These are phyloP conservation scores for Folsomia candida DNA, from an alignment of 2,888 invertebrate species.

Conservation along the genomic window DNA sequence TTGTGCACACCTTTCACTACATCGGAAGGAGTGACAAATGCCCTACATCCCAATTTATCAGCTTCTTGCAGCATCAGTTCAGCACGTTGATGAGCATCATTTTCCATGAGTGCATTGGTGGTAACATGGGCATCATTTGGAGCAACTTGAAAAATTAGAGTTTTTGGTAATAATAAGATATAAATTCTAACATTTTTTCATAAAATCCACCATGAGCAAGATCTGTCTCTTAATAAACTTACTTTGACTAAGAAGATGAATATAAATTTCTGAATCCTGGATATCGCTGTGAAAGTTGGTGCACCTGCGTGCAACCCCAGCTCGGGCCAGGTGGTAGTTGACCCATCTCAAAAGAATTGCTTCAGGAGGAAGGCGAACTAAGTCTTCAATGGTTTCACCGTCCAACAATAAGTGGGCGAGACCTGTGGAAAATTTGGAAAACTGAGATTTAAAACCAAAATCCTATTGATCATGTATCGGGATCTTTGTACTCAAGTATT, in stretches of 20 bases:
- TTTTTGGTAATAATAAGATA: conserved; percentile 68
- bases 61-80: conserved; percentile 96
- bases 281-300: conserved; percentile 93
- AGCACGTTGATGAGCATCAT: conserved; percentile 62
- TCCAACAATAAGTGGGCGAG: conserved; percentile 85
- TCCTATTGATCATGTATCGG: no score
- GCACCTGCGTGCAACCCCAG: conserved; percentile 76
- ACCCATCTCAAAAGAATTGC: conserved; percentile 97
- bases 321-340: conserved; percentile 90
- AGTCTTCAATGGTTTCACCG: conserved; percentile 87
- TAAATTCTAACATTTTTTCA: no score
- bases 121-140: conserved; percentile 81
- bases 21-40: conserved; percentile 91
- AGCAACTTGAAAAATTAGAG: no score
- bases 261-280: conserved; percentile 93
- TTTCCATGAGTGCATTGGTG: conserved; percentile 75
- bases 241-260: conserved; percentile 64
- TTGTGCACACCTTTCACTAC: conserved; percentile 82
- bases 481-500: no score
- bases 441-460: no score
- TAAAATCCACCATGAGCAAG: no score
- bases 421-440: no score
- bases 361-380: conserved; percentile 89
- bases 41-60: conserved; percentile 88
- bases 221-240: no score